These are phyloP conservation scores for Sylvietta virens DNA, from an alignment of 2,113 vertebrate genomes.

Conservation along the genomic window DNA sequence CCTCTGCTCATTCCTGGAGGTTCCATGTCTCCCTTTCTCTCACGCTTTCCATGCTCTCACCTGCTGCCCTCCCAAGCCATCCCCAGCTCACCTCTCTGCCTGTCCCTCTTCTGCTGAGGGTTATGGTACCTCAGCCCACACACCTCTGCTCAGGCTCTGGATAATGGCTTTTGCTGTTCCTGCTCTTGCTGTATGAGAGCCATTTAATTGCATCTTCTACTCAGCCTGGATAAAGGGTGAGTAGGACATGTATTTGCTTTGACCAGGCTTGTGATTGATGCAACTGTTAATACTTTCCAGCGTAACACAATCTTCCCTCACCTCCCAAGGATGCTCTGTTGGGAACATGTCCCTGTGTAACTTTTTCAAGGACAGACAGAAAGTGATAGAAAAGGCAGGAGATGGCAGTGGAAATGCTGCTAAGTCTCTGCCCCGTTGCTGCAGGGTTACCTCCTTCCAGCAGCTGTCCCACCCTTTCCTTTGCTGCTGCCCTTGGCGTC, in stretches of 20 bases:
- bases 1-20: not conserved
- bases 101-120: not conserved
- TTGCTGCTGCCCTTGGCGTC: not conserved
- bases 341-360: not conserved
- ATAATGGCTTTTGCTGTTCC: constrained; percentile 15
- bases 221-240: constrained; percentile 41
- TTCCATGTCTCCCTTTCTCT: not conserved
- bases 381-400: not conserved
- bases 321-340: constrained; percentile 30
- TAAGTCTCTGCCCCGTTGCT: not conserved
- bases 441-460: not conserved
- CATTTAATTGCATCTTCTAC: constrained; percentile 51
- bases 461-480: not conserved
- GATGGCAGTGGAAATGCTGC: not conserved
- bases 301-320: constrained; percentile 53
- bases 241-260: constrained; percentile 49
- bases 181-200: not conserved
- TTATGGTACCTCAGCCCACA: not conserved
- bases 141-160: not conserved
- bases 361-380: constrained; percentile 48
- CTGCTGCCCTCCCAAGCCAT: not conserved
- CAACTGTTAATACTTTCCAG: constrained; percentile 47
- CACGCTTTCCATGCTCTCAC: rapidly evolving
- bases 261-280: constrained; percentile 61
- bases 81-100: not conserved